Evolutionary conservation across 2,797 vertebrate species (phyloP).

Genomic region (Propithecus perrieri): DNA sequence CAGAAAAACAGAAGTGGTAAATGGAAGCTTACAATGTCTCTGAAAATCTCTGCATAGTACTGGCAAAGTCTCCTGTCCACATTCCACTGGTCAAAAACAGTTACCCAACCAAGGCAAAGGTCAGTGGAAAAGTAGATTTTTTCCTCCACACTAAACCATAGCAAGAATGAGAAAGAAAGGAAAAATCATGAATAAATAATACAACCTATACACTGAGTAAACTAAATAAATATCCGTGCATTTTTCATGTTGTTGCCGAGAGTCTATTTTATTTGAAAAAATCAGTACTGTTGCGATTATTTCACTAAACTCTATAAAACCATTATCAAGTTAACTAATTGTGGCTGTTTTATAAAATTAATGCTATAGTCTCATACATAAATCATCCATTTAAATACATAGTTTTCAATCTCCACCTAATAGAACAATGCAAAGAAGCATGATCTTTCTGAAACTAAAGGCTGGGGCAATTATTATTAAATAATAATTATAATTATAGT

Average conservation of each 20-base stretch:
- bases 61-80: not conserved
- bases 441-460: not conserved
- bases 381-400: not conserved
- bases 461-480: not conserved
- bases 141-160: not conserved
- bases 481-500: not conserved
- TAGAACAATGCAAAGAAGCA: not conserved
- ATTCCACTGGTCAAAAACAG: not conserved
- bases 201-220: not conserved
- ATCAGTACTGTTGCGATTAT: not conserved
- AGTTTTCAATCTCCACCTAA: not conserved
- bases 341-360: not conserved
- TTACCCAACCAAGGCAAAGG: not conserved
- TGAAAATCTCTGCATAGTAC: not conserved
- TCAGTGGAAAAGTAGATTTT: not conserved
- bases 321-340: not conserved
- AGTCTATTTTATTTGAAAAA: constrained; percentile 31
- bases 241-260: not conserved
- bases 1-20: not conserved
- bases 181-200: not conserved
- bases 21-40: not conserved
- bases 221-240: not conserved
- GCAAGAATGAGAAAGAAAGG: not conserved
- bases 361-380: not conserved
- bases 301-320: not conserved